Percentiles rank a stretch among this genome's conserved stretches.
Evolutionary conservation across 2,888 invertebrate species (phyloP).

Genomic region (Heliconius ismenius): DNA sequence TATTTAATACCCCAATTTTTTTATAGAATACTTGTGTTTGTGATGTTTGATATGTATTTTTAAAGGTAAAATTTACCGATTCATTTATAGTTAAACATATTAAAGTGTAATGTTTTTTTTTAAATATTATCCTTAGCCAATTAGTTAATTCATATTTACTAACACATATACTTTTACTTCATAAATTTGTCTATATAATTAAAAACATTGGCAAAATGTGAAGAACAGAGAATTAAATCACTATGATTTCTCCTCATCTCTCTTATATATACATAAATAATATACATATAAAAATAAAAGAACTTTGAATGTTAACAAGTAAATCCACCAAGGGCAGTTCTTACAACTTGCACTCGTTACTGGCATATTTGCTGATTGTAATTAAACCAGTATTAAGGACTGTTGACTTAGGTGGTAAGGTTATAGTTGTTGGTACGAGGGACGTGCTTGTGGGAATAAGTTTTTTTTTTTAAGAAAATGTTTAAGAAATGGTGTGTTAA

Average conservation of each 20-base stretch:
- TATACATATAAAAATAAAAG: too few species aligned
- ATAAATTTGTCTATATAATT: too few species aligned
- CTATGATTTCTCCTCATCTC: not conserved
- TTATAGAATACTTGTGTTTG: too few species aligned
- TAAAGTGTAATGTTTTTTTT: not conserved
- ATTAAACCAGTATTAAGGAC: slow-evolving; percentile 13
- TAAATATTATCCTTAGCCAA: too few species aligned
- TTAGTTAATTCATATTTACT: too few species aligned
- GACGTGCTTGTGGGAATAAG: not conserved
- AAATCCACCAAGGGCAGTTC: slow-evolving; percentile 78
- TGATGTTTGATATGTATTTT: not conserved
- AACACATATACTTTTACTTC: too few species aligned
- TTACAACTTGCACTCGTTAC: slow-evolving; percentile 57
- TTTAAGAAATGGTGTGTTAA: not conserved
- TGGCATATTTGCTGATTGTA: slow-evolving; percentile 54
- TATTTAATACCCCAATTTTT: too few species aligned
- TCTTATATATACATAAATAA: not conserved
- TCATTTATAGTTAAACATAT: not conserved
- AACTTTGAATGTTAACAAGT: not conserved
- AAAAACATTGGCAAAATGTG: not conserved
- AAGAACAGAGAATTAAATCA: not conserved
- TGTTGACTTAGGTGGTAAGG: slow-evolving; percentile 1
- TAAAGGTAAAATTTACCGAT: not conserved
- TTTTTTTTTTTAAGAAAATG: not conserved
- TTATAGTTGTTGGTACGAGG: not conserved